phyloP scores from a whole-genome alignment of 2,888 invertebrate species.

The Allophyes oxyacanthae region DNA sequence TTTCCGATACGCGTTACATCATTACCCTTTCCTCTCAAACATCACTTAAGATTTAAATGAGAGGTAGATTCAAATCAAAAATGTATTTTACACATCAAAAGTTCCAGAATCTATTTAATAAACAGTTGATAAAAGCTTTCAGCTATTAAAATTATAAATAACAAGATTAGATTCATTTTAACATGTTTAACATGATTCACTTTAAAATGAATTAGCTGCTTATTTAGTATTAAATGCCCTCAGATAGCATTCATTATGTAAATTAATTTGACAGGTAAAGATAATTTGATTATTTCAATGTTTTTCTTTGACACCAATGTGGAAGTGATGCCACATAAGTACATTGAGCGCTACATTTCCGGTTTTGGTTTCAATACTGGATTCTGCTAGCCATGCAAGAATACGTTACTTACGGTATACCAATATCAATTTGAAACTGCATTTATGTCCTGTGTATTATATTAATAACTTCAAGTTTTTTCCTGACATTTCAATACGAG shows the following conservation, averaged over 20 bases:
- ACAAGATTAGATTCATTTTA: too few relatives aligned
- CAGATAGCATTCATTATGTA: too few relatives aligned
- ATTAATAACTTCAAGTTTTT: conserved; percentile 26
- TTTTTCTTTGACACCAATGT: not conserved
- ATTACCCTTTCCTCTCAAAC: not conserved
- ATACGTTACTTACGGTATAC: conserved; percentile 19
- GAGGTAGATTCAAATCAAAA: too few relatives aligned
- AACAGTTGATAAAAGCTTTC: too few relatives aligned
- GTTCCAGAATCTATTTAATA: too few relatives aligned
- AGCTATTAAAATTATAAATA: too few relatives aligned
- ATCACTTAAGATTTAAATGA: not conserved
- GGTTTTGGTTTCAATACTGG: conserved; percentile 6
- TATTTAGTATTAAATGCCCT: too few relatives aligned
- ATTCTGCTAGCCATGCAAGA: not conserved
- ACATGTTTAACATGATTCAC: too few relatives aligned
- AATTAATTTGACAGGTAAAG: too few relatives aligned
- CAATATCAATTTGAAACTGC: conserved; percentile 25
- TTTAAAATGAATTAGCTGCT: too few relatives aligned
- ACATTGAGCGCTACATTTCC: conserved; percentile 11
- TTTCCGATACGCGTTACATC: not conserved
- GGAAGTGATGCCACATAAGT: not conserved
- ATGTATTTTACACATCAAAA: too few relatives aligned
- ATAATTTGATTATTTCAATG: not conserved
- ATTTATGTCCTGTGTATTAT: conserved; percentile 12
- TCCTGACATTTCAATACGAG: conserved; percentile 21